These are phyloP conservation scores for Nipponia nippon DNA, from an alignment of 2,113 vertebrate genomes.

Conservation along the genomic window DNA sequence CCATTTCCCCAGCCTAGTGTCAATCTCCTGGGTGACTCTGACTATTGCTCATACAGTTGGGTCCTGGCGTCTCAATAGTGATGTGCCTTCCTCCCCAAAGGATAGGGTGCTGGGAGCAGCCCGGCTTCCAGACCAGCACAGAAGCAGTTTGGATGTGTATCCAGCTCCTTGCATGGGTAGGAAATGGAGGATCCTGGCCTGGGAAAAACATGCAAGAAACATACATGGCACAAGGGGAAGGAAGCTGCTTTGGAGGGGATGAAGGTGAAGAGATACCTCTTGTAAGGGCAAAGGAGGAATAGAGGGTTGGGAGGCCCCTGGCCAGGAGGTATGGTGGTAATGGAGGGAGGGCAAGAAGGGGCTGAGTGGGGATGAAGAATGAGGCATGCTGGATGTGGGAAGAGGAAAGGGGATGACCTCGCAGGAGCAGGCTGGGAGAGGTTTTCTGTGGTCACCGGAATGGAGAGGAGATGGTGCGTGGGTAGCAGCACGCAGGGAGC, in stretches of 20 bases:
- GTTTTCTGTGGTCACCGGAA: not conserved
- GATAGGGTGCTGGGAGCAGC: not conserved
- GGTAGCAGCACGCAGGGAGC: rapidly evolving
- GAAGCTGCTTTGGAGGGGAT: not conserved
- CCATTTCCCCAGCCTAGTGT: not conserved
- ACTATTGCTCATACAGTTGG: not conserved
- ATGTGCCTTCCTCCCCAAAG: not conserved
- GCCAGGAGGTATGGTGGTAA: not conserved
- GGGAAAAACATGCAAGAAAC: not conserved
- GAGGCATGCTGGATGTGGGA: not conserved
- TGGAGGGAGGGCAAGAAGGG: not conserved
- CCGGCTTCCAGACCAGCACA: not conserved
- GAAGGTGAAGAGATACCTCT: not conserved
- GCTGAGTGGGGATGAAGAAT: not conserved
- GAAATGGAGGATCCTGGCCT: not conserved
- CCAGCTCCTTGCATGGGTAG: not conserved
- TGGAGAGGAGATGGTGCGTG: not conserved
- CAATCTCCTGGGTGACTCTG: not conserved
- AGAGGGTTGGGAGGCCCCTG: not conserved
- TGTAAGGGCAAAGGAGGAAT: not conserved
- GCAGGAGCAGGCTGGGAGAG: not conserved
- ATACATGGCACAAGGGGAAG: not conserved
- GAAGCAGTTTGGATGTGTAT: not conserved
- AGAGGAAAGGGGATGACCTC: not conserved
- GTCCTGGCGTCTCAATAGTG: too few species aligned